A percentile compares a stretch with the other conserved stretches of the same genome.
Evolutionary conservation across 2,113 vertebrate genomes (phyloP).

Genomic region (Urocolius indicus): DNA sequence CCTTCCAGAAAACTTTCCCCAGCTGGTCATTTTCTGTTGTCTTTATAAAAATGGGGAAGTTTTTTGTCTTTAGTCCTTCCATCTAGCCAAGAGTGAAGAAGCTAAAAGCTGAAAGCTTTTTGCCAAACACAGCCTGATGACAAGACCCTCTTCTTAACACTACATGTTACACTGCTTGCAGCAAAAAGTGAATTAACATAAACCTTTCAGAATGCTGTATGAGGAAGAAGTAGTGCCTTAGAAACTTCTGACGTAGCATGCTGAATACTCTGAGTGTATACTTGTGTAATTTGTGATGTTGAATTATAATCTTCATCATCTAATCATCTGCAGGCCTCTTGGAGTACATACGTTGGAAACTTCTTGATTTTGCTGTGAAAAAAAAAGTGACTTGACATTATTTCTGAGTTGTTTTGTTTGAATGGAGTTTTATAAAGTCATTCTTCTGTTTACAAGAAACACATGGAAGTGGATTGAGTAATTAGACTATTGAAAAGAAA

Average conservation of each 20-base stretch:
- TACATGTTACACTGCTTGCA: not conserved
- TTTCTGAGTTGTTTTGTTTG: not conserved
- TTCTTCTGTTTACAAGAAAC: not conserved
- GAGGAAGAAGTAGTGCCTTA: not conserved
- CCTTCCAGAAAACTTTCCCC: not conserved
- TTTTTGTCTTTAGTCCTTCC: not conserved
- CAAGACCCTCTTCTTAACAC: not conserved
- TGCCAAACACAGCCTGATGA: not conserved
- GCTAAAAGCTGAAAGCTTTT: not conserved
- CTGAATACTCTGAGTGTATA: not conserved
- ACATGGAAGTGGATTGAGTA: not conserved
- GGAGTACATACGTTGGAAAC: not conserved
- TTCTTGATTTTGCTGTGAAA: not conserved
- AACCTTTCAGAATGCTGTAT: not conserved
- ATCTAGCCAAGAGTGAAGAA: not conserved
- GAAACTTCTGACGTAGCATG: not conserved
- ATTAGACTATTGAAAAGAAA: not conserved
- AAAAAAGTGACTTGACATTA: not conserved
- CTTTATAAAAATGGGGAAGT: not conserved
- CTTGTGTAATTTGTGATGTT: not conserved
- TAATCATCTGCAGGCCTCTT: not conserved
- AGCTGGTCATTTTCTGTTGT: not conserved
- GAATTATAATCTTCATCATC: not conserved
- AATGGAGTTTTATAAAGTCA: not conserved
- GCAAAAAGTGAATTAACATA: not conserved